These are phyloP conservation scores for Rotaria macrura DNA, from an alignment of 2,888 invertebrate genomes.

Conservation along the genomic window DNA sequence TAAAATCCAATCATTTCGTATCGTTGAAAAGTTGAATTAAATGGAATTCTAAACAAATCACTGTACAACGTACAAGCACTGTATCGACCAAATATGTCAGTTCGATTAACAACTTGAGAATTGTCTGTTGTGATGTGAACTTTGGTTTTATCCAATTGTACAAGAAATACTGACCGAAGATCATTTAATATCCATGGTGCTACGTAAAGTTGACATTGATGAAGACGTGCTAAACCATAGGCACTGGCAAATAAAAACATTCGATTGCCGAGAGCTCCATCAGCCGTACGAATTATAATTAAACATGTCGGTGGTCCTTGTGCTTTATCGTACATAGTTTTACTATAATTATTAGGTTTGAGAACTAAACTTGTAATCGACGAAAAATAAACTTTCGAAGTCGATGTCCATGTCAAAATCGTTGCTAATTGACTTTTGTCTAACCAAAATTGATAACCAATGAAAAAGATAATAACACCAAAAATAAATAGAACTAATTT, in stretches of 20 bases:
- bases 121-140: background rate
- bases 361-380: background rate
- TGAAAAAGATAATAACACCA: background rate
- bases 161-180: background rate
- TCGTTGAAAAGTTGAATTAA: background rate
- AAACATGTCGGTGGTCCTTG: background rate
- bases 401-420: no score
- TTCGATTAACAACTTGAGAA: background rate
- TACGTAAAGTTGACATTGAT: background rate
- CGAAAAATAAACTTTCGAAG: background rate
- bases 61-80: background rate
- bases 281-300: background rate
- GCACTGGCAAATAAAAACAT: conserved; percentile 18
- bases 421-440: background rate
- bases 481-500: background rate
- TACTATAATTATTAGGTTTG: background rate
- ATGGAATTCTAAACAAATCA: background rate
- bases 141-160: background rate
- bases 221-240: background rate
- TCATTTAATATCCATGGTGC: background rate
- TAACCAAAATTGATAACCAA: background rate
- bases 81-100: background rate
- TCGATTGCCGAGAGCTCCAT: background rate
- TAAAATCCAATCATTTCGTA: background rate
- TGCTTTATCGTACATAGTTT: background rate